Conservation (phyloP, 2,113 vertebrate genomes). For the Syngnathoides biaculeatus region DNA sequence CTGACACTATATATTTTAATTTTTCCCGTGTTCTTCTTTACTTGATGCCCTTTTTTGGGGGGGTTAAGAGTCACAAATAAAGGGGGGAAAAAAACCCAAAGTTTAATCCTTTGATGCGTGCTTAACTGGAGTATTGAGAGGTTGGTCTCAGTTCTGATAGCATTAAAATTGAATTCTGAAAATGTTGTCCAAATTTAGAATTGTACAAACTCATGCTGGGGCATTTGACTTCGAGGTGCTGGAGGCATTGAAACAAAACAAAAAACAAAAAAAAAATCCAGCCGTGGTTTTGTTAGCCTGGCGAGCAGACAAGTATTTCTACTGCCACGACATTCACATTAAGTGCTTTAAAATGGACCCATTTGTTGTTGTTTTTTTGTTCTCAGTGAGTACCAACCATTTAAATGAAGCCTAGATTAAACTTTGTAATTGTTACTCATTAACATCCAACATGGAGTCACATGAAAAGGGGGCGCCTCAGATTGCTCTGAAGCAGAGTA, state of each 20-base stretch:
- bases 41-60: too few relatives aligned
- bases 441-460: slow-evolving; percentile 25
- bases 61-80: too few relatives aligned
- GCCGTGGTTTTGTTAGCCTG: not conserved
- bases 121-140: too few relatives aligned
- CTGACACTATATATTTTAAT: too few relatives aligned
- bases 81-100: too few relatives aligned
- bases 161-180: too few relatives aligned
- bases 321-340: slow-evolving; percentile 37
- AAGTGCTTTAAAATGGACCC: slow-evolving; percentile 23
- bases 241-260: not conserved
- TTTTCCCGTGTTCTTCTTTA: too few relatives aligned
- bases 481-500: slow-evolving; percentile 43
- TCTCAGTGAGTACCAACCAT: slow-evolving; percentile 11
- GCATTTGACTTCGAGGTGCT: not conserved
- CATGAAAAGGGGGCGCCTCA: slow-evolving; percentile 11
- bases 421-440: slow-evolving; percentile 24
- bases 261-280: too few relatives aligned
- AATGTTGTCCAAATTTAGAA: too few relatives aligned
- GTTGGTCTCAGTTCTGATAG: too few relatives aligned
- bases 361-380: slow-evolving; percentile 22
- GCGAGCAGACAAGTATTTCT: not conserved
- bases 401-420: slow-evolving; percentile 31
- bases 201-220: too few relatives aligned
- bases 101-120: too few relatives aligned